Base-by-base conservation (phyloP, 2,888 invertebrate genomes). In the Synanthedon vespiformis region DNA sequence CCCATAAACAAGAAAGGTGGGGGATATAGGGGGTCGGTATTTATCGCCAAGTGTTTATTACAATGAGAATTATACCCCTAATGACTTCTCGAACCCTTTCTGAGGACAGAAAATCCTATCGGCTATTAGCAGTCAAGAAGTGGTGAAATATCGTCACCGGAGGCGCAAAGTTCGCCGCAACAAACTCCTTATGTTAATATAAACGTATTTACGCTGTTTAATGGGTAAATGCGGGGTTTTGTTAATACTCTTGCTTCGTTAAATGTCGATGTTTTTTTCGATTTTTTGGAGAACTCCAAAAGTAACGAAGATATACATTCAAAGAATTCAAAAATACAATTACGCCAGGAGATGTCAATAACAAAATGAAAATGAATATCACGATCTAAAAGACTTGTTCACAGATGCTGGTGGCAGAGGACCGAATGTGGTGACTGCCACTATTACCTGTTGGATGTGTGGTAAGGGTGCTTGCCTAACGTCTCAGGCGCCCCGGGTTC, bases 11-110 rank as follows among this genome's bases (percentile, higher is more conserved):
- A 77, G 76, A 79, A 76, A 82, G 84, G 82, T 74, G 66, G 74
- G 66, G 74, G 82, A 84, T 87, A 84, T 86, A 76, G 83, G 85
- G 74, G 66, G 74, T 66, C 74, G 82, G 84, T 87, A 84, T 86
- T 85, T 86, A 86, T 85, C 81, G 82, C 67, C 58, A 60, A 72
- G 79, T 87, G 87, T 87, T 87, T 87, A 86, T 87, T 83, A 78
- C 85, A 74, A 73, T 70, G 84, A 85, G 83, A 87, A 86, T 87
- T 86, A 86, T 86, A 74, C 82, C 77, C 79, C 75, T 86, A 86
- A 87, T 86, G 86, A 86, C 84, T 85, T 84, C 80, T 78, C 81
- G 77, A 61, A 60, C 57, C 59, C 57, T 59, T 62, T 58, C 53
- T 66, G 74, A 68, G 72, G 74, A 74, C 76, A 78, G 83, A 83